Evolutionary conservation across 23 tunicate genomes (phyloP).

Genomic region (Botrylloides violaceus): DNA sequence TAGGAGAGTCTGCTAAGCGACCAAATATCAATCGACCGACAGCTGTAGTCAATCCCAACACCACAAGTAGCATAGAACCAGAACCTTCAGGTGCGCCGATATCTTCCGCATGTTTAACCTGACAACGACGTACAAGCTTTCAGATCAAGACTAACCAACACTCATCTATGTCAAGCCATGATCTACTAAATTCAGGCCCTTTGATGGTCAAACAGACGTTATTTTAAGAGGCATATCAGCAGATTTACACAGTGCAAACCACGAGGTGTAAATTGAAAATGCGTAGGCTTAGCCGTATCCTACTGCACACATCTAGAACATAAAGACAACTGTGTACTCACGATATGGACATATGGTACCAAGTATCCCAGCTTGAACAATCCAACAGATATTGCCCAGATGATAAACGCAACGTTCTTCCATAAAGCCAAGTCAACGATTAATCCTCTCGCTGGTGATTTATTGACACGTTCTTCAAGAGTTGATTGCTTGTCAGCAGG

Average conservation of each 20-base stretch:
- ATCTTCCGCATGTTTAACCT: constrained; percentile 39
- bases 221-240: too few species aligned
- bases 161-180: background rate
- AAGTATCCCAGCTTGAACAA: constrained; percentile 73
- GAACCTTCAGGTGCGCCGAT: constrained; percentile 22
- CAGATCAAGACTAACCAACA: background rate
- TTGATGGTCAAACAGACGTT: too few species aligned
- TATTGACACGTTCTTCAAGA: constrained; percentile 30
- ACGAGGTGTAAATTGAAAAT: too few species aligned
- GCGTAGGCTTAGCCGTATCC: too few species aligned
- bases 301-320: too few species aligned
- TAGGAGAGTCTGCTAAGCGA: constrained; percentile 51
- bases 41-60: constrained; percentile 60
- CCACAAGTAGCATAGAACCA: constrained; percentile 50
- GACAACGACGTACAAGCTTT: too few species aligned
- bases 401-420: constrained; percentile 90
- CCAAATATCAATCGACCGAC: constrained; percentile 63
- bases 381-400: constrained; percentile 75
- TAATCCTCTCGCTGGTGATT: constrained; percentile 50
- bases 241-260: too few species aligned
- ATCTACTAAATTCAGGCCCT: too few species aligned
- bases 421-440: constrained; percentile 72
- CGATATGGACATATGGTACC: constrained; percentile 91
- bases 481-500: background rate
- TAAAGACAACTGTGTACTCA: background rate